phyloP scores from a whole-genome alignment of 2,113 vertebrate genomes.

The Amia ocellicauda region DNA sequence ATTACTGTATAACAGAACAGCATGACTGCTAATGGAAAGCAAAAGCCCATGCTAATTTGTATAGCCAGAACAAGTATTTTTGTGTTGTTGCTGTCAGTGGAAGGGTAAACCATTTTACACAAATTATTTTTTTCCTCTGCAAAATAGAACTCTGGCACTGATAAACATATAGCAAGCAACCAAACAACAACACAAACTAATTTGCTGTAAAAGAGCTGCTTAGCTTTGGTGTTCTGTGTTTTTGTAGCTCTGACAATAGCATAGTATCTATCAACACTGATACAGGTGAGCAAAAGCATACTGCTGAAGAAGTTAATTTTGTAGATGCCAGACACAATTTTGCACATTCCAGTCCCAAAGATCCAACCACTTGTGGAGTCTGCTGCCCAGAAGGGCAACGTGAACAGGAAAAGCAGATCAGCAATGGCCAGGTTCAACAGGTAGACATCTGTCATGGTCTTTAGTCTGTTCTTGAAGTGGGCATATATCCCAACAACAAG shows the following conservation, averaged over 20 bases:
- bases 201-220: constrained; percentile 69
- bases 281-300: constrained; percentile 81
- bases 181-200: constrained; percentile 69
- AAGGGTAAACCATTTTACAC: constrained; percentile 66
- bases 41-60: constrained; percentile 79
- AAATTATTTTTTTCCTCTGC: constrained; percentile 44
- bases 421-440: constrained; percentile 80
- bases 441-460: constrained; percentile 80
- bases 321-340: constrained; percentile 70
- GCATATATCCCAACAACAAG: constrained; percentile 76
- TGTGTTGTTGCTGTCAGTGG: constrained; percentile 31
- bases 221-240: constrained; percentile 65
- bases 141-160: constrained; percentile 80
- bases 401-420: constrained; percentile 80
- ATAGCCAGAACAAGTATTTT: constrained; percentile 66
- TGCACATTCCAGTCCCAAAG: constrained; percentile 70
- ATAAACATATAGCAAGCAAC: constrained; percentile 60
- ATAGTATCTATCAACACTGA: constrained; percentile 84
- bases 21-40: constrained; percentile 76
- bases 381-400: constrained; percentile 83
- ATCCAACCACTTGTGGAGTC: constrained; percentile 66
- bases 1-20: constrained; percentile 77
- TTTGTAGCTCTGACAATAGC: constrained; percentile 71
- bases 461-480: constrained; percentile 68
- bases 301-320: constrained; percentile 88